Percentiles rank a stretch among this genome's conserved stretches.
Conservation (phyloP, 2,113 vertebrate species). For the Tichodroma muraria region DNA sequence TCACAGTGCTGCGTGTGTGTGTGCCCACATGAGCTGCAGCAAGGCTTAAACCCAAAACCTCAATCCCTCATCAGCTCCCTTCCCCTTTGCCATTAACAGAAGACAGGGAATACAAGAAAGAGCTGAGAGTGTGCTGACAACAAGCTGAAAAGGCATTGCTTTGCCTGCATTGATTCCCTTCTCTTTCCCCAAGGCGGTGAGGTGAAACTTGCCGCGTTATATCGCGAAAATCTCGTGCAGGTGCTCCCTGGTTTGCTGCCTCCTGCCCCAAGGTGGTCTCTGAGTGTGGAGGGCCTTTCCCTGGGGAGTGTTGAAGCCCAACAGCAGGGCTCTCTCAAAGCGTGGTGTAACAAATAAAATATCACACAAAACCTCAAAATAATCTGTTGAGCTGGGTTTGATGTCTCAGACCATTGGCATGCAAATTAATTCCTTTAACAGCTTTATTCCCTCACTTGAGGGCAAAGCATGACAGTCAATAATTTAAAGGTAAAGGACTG, state of each 20-base stretch:
- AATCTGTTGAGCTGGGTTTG: background rate
- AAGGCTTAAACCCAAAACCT: background rate
- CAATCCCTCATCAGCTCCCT: background rate
- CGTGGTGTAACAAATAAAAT: background rate
- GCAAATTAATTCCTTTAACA: background rate
- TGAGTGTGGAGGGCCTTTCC: background rate
- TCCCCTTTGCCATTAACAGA: background rate
- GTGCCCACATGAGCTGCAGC: background rate
- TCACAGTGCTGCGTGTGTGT: background rate
- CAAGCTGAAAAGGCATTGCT: background rate
- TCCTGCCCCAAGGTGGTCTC: background rate
- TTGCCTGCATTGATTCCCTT: background rate
- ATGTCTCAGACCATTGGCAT: background rate
- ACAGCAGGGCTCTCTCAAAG: background rate
- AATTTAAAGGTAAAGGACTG: conserved; percentile 31
- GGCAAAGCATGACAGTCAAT: background rate
- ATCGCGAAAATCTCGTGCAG: background rate
- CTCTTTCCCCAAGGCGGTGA: background rate
- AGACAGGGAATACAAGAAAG: background rate
- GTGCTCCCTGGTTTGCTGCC: background rate
- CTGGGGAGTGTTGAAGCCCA: background rate
- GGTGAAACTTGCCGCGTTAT: background rate
- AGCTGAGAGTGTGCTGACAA: background rate
- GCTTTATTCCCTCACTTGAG: background rate
- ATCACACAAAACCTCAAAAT: background rate